A percentile compares a stretch with the other conserved stretches of the same genome.
These are phyloP conservation scores for Therioaphis trifolii DNA, from an alignment of 2,888 invertebrate genomes.

Conservation along the genomic window DNA sequence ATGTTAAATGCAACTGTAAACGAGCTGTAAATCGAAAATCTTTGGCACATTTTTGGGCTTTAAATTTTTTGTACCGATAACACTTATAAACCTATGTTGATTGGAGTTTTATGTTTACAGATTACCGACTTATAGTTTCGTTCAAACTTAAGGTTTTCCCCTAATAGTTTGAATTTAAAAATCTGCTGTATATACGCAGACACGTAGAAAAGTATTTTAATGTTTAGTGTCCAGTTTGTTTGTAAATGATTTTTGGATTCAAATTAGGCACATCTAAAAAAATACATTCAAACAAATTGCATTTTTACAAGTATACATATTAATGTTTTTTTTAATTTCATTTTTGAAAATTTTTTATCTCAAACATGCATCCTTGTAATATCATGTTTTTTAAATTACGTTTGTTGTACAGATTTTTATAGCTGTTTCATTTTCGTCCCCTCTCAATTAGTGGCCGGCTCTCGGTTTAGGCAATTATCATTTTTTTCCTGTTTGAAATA, in stretches of 20 bases:
- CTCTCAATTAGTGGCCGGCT: conserved; percentile 30
- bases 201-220: too few species aligned
- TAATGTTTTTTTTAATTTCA: not conserved
- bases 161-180: too few species aligned
- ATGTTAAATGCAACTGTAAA: too few species aligned
- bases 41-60: too few species aligned
- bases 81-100: too few species aligned
- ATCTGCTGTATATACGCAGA: too few species aligned
- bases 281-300: not conserved
- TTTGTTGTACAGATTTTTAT: conserved; percentile 33
- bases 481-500: conserved; percentile 17
- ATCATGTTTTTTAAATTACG: conserved; percentile 29
- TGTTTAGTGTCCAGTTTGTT: not conserved
- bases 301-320: not conserved
- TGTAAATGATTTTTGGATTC: not conserved
- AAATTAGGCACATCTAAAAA: not conserved
- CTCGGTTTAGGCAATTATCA: not conserved
- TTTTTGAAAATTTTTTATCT: conserved; percentile 11
- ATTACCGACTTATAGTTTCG: too few species aligned
- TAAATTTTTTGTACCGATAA: too few species aligned
- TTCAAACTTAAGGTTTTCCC: too few species aligned
- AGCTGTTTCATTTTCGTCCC: conserved; percentile 11
- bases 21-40: too few species aligned
- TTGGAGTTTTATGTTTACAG: too few species aligned
- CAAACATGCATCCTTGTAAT: not conserved